Evolutionary conservation across 2,113 vertebrate species (phyloP).

Genomic region (Nothoprocta pentlandii): DNA sequence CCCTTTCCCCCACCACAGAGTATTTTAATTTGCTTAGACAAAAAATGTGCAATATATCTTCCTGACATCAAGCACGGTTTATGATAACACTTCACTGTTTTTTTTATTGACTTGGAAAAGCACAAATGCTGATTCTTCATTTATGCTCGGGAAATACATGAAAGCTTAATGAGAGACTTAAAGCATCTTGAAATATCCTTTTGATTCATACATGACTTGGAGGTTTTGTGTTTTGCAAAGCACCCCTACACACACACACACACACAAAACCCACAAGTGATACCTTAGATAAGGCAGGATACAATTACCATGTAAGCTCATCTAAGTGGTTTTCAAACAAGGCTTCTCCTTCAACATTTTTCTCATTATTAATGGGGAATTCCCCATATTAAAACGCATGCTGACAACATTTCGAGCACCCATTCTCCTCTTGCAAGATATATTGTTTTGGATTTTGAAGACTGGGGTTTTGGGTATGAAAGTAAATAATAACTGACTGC

Average conservation of each 20-base stretch:
- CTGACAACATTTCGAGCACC: not conserved
- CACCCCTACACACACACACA: not conserved
- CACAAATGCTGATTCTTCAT: not conserved
- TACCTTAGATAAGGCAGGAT: not conserved
- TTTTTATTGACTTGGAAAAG: not conserved
- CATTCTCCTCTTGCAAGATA: not conserved
- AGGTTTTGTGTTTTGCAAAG: not conserved
- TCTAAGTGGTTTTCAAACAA: not conserved
- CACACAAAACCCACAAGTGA: not conserved
- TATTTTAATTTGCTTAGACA: not conserved
- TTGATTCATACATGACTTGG: not conserved
- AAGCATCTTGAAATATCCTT: not conserved
- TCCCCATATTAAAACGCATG: not conserved
- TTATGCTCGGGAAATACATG: not conserved
- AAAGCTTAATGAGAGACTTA: not conserved
- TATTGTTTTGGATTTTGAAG: constrained; percentile 29
- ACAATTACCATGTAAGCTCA: not conserved
- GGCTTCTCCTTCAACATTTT: not conserved
- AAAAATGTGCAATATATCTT: fast-evolving
- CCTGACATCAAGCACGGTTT: not conserved
- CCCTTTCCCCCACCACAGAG: not conserved
- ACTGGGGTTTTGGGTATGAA: not conserved
- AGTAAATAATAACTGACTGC: not conserved
- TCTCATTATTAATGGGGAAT: too few relatives aligned
- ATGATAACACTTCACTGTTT: not conserved